Evolutionary conservation across 2,797 vertebrate species (phyloP).

Genomic region (Antrozous pallidus): DNA sequence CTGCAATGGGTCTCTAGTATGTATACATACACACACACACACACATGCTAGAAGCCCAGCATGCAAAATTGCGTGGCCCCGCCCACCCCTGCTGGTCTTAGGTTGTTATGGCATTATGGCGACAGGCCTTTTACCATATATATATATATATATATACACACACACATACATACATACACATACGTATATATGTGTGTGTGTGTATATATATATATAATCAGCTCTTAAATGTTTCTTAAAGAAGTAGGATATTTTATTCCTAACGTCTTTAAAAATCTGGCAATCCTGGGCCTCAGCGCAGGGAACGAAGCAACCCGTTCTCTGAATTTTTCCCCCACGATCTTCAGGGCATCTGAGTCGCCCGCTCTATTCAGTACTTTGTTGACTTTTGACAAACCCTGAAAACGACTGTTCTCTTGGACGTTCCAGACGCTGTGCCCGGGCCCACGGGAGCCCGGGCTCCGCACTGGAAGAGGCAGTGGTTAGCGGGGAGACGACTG

Average conservation of each 20-base stretch:
- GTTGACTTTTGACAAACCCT: not conserved
- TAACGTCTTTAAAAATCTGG: not conserved
- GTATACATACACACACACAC: too few relatives aligned
- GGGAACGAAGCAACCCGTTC: not conserved
- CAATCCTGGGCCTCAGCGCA: not conserved
- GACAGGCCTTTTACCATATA: too few relatives aligned
- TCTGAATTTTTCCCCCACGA: not conserved
- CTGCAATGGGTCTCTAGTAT: too few relatives aligned
- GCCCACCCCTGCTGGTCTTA: too few relatives aligned
- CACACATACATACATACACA: too few relatives aligned
- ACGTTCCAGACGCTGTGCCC: too few relatives aligned
- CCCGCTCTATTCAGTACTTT: not conserved
- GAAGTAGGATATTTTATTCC: not conserved
- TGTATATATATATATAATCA: too few relatives aligned
- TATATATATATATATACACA: too few relatives aligned
- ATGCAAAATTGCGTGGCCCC: too few relatives aligned
- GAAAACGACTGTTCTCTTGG: not conserved
- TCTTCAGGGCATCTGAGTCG: not conserved
- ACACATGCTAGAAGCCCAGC: too few relatives aligned
- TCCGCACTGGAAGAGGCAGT: not conserved
- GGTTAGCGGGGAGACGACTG: not conserved
- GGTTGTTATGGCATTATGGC: too few relatives aligned
- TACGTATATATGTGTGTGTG: too few relatives aligned
- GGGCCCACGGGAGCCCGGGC: not conserved
- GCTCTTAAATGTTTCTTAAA: not conserved